Percentiles rank a stretch among this genome's conserved stretches.
These are phyloP conservation scores for Microctonus hyperodae DNA, from an alignment of 2,888 invertebrate species.

Conservation along the genomic window DNA sequence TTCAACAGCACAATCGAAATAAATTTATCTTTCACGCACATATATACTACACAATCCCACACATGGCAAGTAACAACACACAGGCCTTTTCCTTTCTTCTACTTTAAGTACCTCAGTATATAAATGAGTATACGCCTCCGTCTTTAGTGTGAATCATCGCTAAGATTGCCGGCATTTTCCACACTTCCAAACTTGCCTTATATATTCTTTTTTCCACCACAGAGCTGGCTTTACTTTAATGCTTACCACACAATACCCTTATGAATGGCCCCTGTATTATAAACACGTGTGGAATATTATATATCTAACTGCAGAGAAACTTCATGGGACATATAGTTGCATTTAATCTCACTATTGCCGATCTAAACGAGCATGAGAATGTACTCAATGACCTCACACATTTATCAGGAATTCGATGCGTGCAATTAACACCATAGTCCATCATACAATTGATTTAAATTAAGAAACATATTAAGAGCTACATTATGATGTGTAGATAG, in stretches of 20 bases:
- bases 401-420: conserved; percentile 36
- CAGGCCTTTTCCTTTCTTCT: conserved; percentile 1
- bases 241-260: background rate
- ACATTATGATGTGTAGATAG: background rate
- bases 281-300: no score
- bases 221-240: no score
- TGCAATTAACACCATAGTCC: conserved; percentile 34
- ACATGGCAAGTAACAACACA: conserved; percentile 5
- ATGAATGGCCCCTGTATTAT: background rate
- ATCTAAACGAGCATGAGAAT: background rate
- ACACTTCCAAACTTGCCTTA: conserved; percentile 20
- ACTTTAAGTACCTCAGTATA: conserved; percentile 16
- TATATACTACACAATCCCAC: background rate
- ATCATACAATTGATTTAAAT: conserved; percentile 37
- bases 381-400: background rate
- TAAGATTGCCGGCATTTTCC: conserved; percentile 23
- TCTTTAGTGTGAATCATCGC: conserved; percentile 27
- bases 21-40: background rate
- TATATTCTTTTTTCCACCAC: background rate
- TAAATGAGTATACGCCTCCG: conserved; percentile 21
- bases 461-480: conserved; percentile 22
- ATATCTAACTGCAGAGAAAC: no score
- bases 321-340: conserved; percentile 6
- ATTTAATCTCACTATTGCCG: background rate
- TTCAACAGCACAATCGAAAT: background rate